Evolutionary conservation across 2,888 invertebrate genomes (phyloP).

Genomic region (Agrochola circellaris): DNA sequence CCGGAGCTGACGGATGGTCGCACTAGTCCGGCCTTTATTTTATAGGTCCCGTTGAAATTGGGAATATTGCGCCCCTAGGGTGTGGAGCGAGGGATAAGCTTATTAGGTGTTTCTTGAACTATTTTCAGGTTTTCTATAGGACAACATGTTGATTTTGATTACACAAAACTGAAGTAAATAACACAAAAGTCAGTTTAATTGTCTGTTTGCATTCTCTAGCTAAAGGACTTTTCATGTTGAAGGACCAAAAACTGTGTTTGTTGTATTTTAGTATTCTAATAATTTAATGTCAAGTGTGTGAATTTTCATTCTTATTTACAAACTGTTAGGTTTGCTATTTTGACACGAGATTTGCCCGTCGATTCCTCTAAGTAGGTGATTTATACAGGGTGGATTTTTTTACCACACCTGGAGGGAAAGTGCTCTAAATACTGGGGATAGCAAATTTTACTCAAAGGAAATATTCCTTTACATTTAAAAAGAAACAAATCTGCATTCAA

Average conservation of each 20-base stretch:
- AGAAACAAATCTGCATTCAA: too few species aligned
- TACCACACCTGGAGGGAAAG: too few species aligned
- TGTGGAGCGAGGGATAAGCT: slow-evolving; percentile 36
- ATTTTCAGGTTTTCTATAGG: not conserved
- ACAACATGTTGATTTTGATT: not conserved
- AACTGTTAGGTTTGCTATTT: not conserved
- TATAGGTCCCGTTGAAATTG: slow-evolving; percentile 69
- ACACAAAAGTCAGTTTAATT: not conserved
- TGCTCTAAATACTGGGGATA: too few species aligned
- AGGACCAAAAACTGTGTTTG: not conserved
- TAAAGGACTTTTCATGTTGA: not conserved
- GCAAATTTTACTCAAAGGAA: too few species aligned
- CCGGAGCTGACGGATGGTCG: slow-evolving; percentile 49
- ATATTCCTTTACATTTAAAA: too few species aligned
- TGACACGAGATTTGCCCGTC: not conserved
- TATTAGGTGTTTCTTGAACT: not conserved
- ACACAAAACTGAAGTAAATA: not conserved
- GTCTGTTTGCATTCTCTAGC: not conserved
- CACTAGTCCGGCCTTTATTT: slow-evolving; percentile 61
- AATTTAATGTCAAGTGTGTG: not conserved
- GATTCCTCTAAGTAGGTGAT: slow-evolving; percentile 18
- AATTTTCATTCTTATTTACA: not conserved
- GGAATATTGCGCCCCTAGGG: slow-evolving; percentile 61
- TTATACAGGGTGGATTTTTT: too few species aligned
- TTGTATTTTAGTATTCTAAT: not conserved